Percentiles rank a stretch among this genome's conserved stretches.
Conservation (phyloP, 2,113 vertebrate species). For the Chloropsis cyanopogon region DNA sequence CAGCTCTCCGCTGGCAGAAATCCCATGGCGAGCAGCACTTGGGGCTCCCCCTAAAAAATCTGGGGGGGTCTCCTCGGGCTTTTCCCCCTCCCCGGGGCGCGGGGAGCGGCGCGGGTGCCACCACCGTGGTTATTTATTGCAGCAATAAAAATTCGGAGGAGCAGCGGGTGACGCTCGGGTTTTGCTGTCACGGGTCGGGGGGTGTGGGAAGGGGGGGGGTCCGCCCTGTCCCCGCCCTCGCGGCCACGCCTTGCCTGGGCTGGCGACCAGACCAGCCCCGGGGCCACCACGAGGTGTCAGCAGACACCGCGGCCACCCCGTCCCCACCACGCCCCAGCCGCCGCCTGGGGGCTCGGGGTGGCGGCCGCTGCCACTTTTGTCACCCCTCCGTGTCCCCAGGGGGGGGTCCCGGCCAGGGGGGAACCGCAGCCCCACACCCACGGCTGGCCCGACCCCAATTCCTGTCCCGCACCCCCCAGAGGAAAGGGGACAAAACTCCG, state of each 20-base stretch:
- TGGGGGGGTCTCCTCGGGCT: background rate
- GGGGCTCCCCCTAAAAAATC: background rate
- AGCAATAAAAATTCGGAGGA: constrained; percentile 49
- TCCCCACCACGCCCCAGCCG: background rate
- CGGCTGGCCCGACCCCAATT: rapidly evolving
- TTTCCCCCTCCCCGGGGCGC: background rate
- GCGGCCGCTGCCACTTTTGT: rapidly evolving
- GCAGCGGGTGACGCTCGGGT: background rate
- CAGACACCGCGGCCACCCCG: background rate
- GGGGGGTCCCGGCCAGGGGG: rapidly evolving
- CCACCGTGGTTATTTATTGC: background rate
- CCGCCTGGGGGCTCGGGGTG: background rate
- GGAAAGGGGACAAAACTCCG: background rate
- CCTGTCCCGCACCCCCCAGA: rapidly evolving
- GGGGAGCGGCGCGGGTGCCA: background rate
- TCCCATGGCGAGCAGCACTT: rapidly evolving
- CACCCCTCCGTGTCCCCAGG: rapidly evolving
- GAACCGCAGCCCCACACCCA: rapidly evolving
- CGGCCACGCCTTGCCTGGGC: background rate
- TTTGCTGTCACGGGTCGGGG: background rate
- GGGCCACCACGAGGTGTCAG: constrained; percentile 2
- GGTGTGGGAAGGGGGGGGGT: background rate
- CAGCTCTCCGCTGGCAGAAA: background rate
- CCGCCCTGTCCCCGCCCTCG: background rate
- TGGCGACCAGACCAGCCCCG: rapidly evolving